Conservation (phyloP, 2,888 invertebrate genomes). For the Caenorhabditis japonica region DNA sequence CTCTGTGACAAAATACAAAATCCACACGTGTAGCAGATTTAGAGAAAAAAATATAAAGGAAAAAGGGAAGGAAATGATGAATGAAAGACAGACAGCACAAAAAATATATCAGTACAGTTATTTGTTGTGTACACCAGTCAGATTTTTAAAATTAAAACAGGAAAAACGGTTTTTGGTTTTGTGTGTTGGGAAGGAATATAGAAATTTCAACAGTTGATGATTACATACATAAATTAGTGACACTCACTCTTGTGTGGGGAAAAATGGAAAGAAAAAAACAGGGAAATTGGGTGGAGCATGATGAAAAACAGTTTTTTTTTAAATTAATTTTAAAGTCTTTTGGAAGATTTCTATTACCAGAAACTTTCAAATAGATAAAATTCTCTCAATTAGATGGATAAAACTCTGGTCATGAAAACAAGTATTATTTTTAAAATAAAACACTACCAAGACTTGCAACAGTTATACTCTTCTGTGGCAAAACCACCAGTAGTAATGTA, state of each 20-base stretch:
- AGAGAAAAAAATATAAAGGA: slow-evolving; percentile 12
- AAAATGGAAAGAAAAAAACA: slow-evolving; percentile 12
- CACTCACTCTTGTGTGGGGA: slow-evolving; percentile 55
- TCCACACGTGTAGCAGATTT: slow-evolving; percentile 55
- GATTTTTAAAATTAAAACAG: slow-evolving; percentile 31
- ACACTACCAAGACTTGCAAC: slow-evolving; percentile 72
- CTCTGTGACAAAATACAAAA: slow-evolving; percentile 42
- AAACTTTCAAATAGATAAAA: slow-evolving; percentile 18
- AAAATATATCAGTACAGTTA: slow-evolving; percentile 44
- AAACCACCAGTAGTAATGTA: slow-evolving; percentile 76
- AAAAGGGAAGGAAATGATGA: slow-evolving; percentile 14
- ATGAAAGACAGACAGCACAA: slow-evolving; percentile 22
- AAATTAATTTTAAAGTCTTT: no score
- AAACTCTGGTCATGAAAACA: slow-evolving; percentile 42
- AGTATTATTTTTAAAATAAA: slow-evolving; percentile 3
- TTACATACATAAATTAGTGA: slow-evolving; percentile 49
- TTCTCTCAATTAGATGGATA: slow-evolving; percentile 1
- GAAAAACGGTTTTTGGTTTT: no score
- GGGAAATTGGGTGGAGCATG: slow-evolving; percentile 9
- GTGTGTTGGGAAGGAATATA: slow-evolving; percentile 12
- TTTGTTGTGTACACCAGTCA: slow-evolving; percentile 37
- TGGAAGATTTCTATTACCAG: slow-evolving; percentile 52
- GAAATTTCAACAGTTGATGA: slow-evolving; percentile 29
- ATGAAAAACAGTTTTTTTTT: no score
- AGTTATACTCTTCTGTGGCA: slow-evolving; percentile 75